These are phyloP conservation scores for Petaurus breviceps DNA, from an alignment of 2,113 vertebrate species.

Conservation along the genomic window DNA sequence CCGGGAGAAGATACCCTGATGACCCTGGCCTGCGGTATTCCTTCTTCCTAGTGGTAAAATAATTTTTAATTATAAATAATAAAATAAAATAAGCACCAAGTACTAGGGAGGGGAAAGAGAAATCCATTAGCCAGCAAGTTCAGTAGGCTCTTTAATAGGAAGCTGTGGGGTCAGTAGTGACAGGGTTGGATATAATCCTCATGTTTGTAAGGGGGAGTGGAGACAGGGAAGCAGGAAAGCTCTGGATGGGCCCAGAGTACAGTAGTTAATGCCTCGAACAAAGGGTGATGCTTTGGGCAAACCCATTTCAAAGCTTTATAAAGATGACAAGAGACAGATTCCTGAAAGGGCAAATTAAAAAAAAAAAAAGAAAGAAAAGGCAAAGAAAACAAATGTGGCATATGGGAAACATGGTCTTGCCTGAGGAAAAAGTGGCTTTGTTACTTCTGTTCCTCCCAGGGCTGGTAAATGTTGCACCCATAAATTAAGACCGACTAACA, in stretches of 20 bases:
- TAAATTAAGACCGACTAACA: slow-evolving; percentile 50
- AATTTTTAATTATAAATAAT: too few relatives aligned
- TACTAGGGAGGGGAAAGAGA: slow-evolving; percentile 28
- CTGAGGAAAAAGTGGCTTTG: fast-evolving
- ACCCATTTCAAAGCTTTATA: slow-evolving; percentile 72
- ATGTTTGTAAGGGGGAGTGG: slow-evolving; percentile 5
- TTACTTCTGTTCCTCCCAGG: not conserved
- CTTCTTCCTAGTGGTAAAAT: not conserved
- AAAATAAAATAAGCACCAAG: not conserved
- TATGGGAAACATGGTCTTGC: slow-evolving; percentile 50
- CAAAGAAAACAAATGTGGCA: slow-evolving; percentile 60
- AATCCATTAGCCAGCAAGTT: slow-evolving; percentile 58
- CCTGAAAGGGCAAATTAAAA: slow-evolving; percentile 62
- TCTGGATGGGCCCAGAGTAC: slow-evolving; percentile 32
- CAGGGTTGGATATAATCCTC: slow-evolving; percentile 63
- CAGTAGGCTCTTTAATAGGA: slow-evolving; percentile 83
- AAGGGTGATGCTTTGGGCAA: slow-evolving; percentile 66
- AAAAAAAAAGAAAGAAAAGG: slow-evolving; percentile 28
- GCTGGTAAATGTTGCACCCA: slow-evolving; percentile 29
- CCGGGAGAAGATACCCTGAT: not conserved
- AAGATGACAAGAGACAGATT: slow-evolving; percentile 73
- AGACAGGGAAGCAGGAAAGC: slow-evolving; percentile 33
- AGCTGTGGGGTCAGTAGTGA: slow-evolving; percentile 67
- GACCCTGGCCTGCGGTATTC: not conserved
- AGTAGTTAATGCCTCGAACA: slow-evolving; percentile 63